A percentile compares a stretch with the other conserved stretches of the same genome.
phyloP scores from a whole-genome alignment of 2,797 vertebrate genomes.

The Anas capensis region DNA sequence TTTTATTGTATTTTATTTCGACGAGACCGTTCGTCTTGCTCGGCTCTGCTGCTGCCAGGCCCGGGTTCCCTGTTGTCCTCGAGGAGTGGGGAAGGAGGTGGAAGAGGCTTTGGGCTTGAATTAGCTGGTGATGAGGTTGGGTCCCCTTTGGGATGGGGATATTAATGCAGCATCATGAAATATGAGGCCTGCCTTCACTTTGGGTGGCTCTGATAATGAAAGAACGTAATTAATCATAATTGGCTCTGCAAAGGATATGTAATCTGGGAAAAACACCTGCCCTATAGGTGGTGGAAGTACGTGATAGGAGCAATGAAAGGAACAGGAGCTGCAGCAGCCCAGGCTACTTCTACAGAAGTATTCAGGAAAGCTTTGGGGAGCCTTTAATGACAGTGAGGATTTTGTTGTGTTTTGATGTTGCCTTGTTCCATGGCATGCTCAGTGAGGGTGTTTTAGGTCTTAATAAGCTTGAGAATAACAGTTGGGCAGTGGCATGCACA shows the following conservation, averaged over 20 bases:
- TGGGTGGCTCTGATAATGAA: slow-evolving; percentile 64
- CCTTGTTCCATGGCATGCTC: neutral
- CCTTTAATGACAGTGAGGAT: neutral
- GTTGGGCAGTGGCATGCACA: neutral
- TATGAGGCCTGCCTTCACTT: slow-evolving; percentile 58
- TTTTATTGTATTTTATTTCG: slow-evolving; percentile 45
- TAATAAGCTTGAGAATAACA: neutral
- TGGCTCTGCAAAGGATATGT: slow-evolving; percentile 53
- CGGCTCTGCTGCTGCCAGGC: neutral
- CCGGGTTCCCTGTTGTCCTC: neutral
- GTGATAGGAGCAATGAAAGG: neutral
- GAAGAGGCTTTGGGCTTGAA: slow-evolving; percentile 62
- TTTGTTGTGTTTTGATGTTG: neutral
- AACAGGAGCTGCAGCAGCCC: neutral
- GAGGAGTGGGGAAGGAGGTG: neutral
- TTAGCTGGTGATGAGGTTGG: slow-evolving; percentile 57
- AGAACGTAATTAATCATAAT: slow-evolving; percentile 70
- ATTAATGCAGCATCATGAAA: slow-evolving; percentile 75
- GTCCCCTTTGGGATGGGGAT: slow-evolving; percentile 62
- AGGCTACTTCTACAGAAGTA: neutral
- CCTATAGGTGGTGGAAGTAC: slow-evolving; percentile 7
- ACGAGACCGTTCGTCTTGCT: neutral
- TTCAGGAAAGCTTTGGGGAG: neutral
- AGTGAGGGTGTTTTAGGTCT: neutral
- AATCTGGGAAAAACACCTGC: slow-evolving; percentile 64